A percentile compares a stretch with the other conserved stretches of the same genome.
Evolutionary conservation across 1,140 invertebrate species (phyloP).

Genomic region (Diploscapter pachys): DNA sequence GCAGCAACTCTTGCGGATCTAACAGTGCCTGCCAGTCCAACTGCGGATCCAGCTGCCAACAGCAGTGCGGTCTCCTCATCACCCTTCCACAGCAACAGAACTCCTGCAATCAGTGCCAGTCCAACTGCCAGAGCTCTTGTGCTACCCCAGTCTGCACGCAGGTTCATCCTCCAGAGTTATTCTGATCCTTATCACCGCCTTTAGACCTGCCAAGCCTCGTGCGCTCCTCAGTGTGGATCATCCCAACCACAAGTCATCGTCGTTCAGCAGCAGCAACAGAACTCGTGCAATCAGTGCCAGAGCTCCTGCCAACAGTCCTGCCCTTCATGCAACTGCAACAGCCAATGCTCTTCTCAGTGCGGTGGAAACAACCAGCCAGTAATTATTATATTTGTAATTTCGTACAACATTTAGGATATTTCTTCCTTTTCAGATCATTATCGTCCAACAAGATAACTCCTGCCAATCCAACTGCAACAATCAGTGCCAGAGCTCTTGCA

Average conservation of each 20-base stretch:
- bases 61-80: conserved; percentile 31
- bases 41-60: conserved; percentile 22
- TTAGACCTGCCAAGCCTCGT: conserved; percentile 22
- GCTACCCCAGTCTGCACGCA: conserved; percentile 27
- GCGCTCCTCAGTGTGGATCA: conserved; percentile 10
- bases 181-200: conserved; percentile 20
- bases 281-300: conserved; percentile 26
- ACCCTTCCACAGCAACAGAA: conserved; percentile 28
- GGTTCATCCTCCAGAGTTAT: conserved; percentile 6
- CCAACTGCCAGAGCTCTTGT: conserved; percentile 18
- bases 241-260: conserved; percentile 21
- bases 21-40: conserved; percentile 1
- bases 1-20: conserved; percentile 14
- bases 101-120: conserved; percentile 23
- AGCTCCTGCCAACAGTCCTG: conserved; percentile 21
- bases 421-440: conserved; percentile 16
- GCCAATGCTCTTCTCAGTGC: conserved; percentile 28
- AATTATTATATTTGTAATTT: too few species aligned
- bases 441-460: conserved; percentile 25
- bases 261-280: conserved; percentile 23
- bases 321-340: conserved; percentile 25
- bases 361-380: conserved; percentile 23
- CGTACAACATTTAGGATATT: too few species aligned
- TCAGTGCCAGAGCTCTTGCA: conserved; percentile 26
- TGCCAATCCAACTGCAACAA: conserved; percentile 25